Base-by-base conservation (phyloP, 2,113 vertebrate species). In the Dromas ardeola region DNA sequence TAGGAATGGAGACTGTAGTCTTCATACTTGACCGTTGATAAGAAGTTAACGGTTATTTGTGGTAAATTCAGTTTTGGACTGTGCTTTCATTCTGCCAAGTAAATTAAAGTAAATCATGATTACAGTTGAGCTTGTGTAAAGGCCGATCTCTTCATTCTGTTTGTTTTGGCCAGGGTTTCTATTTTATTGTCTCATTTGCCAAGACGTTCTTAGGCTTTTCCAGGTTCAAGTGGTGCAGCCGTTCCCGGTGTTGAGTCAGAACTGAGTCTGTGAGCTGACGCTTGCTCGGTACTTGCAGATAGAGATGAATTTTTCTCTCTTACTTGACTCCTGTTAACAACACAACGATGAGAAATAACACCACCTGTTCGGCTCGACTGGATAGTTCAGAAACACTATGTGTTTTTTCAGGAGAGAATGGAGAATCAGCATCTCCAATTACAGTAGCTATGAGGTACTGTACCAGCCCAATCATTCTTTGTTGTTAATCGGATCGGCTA, bases 311-410 rank as follows among this genome's bases (percentile, higher is more conserved):
- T 89, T 89, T 90, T 90, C 13, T 62, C 20, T 61, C 29, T 53
- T 53, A 34, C n/a, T 72, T 63, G 34, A 67, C 43, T 65, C 5
- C 13, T 62, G 30, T 29, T 84, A 49, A 61, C 18, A 78, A 27
- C 3, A 27, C 3, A 58, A 69, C 2, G 20, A 38, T 13, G 43
- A 55, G 13, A 8, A 32, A n/a, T 8, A 11, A 1, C 0, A 10
- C 15, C 6, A 42, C 10, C 45, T 61, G 34, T 61, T 78, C 65
- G 55, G 11, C 10, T 65, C 34, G 34, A 23, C 11, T 76, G n/a
- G 3, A 5, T 76, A 58, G 38, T 85, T 30, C 22, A 59, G 82
- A 88, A 76, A 63, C 20, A 32, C 42, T 11, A 5, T 2, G 6
- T 61, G 22, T 0, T 85, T 92, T 83, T 88, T 84, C 72, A 70